phyloP scores from a whole-genome alignment of 2,113 vertebrate species.

The Eulemur rufifrons region DNA sequence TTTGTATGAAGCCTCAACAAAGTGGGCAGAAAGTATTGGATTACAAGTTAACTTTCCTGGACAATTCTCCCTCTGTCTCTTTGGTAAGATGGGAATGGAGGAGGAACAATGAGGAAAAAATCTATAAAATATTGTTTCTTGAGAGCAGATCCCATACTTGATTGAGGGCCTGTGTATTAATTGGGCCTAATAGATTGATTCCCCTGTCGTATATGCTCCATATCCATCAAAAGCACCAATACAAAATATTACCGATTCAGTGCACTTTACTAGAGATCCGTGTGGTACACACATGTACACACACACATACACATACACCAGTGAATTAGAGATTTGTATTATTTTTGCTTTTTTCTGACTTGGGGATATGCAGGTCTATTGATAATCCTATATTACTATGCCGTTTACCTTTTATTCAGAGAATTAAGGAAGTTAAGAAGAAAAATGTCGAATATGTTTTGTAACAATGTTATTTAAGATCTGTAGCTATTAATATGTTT shows the following conservation, averaged over 20 bases:
- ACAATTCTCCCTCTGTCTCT: neutral
- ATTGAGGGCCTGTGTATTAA: neutral
- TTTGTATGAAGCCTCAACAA: neutral
- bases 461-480: neutral
- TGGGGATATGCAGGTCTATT: neutral
- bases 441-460: neutral
- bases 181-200: no score
- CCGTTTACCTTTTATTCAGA: neutral
- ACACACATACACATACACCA: neutral
- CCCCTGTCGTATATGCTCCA: neutral
- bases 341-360: neutral
- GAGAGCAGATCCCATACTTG: neutral
- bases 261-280: neutral
- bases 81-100: neutral
- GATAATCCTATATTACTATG: neutral
- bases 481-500: neutral
- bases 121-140: neutral
- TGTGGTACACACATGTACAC: no score
- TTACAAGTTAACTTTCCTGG: neutral
- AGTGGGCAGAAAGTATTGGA: neutral
- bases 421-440: neutral
- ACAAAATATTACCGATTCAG: neutral
- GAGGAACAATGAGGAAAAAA: neutral
- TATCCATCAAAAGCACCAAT: neutral
- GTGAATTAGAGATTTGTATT: neutral